phyloP scores from a whole-genome alignment of 2,888 invertebrate species.

The Piscicola geometra region DNA sequence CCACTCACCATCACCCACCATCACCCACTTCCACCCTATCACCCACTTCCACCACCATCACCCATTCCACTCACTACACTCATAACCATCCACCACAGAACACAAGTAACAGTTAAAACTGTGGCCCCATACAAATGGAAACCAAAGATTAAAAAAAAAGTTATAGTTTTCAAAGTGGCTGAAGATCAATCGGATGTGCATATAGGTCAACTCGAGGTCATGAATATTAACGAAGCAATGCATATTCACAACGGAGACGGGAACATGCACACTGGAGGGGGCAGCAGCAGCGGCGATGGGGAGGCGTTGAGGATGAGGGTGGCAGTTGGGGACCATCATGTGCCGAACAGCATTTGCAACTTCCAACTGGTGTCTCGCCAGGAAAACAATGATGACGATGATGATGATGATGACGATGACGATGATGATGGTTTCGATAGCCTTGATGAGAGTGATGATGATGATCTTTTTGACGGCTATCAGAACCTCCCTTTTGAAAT shows the following conservation, averaged over 20 bases:
- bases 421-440: neutral
- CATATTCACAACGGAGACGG: neutral
- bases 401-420: conserved; percentile 10
- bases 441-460: conserved; percentile 3
- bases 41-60: neutral
- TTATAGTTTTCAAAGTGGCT: neutral
- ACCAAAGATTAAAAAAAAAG: neutral
- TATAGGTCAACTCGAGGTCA: no score
- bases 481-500: neutral
- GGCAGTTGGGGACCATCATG: neutral
- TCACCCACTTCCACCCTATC: neutral
- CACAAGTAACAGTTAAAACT: neutral
- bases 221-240: neutral
- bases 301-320: neutral
- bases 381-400: neutral
- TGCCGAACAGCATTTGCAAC: neutral
- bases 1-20: no score
- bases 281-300: neutral
- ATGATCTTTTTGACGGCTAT: conserved; percentile 1
- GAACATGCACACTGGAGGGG: neutral
- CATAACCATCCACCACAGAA: neutral
- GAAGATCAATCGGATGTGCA: neutral
- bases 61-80: neutral
- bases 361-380: neutral
- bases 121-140: neutral